Evolutionary conservation across 2,113 vertebrate genomes (phyloP).

Genomic region (Ranitomeya variabilis): DNA sequence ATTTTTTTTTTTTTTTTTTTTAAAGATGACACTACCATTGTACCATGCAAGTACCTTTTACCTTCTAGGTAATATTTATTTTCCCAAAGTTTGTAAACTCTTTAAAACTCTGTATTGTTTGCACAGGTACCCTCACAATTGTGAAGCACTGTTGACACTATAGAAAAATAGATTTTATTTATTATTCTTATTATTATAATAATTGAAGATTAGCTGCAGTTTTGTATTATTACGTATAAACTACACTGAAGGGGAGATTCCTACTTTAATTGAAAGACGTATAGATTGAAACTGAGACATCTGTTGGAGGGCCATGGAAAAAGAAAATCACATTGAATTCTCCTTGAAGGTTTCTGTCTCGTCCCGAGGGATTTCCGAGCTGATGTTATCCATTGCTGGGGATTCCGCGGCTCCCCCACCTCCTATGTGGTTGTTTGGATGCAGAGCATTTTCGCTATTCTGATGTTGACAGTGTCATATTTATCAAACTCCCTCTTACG

Average conservation of each 20-base stretch:
- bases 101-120: too few relatives aligned
- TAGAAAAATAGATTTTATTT: too few relatives aligned
- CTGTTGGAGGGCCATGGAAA: neutral
- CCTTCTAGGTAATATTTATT: too few relatives aligned
- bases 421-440: neutral
- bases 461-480: conserved; percentile 40
- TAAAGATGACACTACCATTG: too few relatives aligned
- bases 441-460: conserved; percentile 35
- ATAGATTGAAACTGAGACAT: neutral
- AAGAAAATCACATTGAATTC: conserved; percentile 21
- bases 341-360: conserved; percentile 14
- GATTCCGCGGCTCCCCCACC: neutral
- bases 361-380: conserved; percentile 13
- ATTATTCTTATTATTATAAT: too few relatives aligned
- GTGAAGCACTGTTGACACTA: too few relatives aligned
- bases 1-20: too few relatives aligned
- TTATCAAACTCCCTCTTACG: neutral
- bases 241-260: neutral
- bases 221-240: too few relatives aligned
- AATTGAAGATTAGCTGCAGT: neutral
- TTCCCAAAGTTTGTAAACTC: too few relatives aligned
- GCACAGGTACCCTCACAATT: too few relatives aligned
- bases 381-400: conserved; percentile 9
- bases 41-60: too few relatives aligned
- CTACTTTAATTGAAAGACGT: neutral